Evolutionary conservation across 2,888 invertebrate genomes (phyloP), one percentile per base, ranked within the genome.

Genomic region (Petrophora chlorosata): DNA sequence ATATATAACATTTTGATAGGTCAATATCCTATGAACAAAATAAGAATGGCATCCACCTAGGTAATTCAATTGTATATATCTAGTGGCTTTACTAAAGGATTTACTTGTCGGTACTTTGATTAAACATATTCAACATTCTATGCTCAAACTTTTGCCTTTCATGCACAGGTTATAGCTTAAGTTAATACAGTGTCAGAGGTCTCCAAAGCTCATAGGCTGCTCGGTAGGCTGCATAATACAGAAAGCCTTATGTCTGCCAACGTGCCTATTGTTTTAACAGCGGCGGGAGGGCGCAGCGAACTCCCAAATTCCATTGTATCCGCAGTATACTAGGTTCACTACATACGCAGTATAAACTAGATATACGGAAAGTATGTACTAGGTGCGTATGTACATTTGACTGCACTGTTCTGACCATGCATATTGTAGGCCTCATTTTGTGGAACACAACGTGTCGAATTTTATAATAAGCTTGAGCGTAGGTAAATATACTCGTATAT

Each of bases 291-390:
- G 64, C 63, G 60, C 51, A 50, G 63, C 48, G 73, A 76, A 77
- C 76, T 74, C 69, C 76, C 68, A 79, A 85, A 83, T 79, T 81
- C 79, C 69, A 82, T 83, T 84, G 81, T 79, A 32, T 46, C 50
- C 41, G 59, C 53, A 64, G 62, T 65, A 15, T 2, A 2, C 3
- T 12, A 14, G 5, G 26, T 10, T 38, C 54, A 32, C 4, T 29
- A 29, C 7, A 9, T 29, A 29, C 14, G 4, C 10, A n/a, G n/a
- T n/a, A n/a, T n/a, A n/a, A n/a, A n/a, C n/a, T n/a, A n/a, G n/a
- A n/a, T n/a, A n/a, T 26, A 26, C 12, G 7, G 5, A 5, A 23
- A n/a, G n/a, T 3, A 23, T 2, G 25, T 10, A 10, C 25, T 10
- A 3, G 9, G 10, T 22, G 19, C 14, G 9, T 15, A 25, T 10